phyloP scores from a whole-genome alignment of 2,113 vertebrate genomes.

The Microtus ochrogaster region DNA sequence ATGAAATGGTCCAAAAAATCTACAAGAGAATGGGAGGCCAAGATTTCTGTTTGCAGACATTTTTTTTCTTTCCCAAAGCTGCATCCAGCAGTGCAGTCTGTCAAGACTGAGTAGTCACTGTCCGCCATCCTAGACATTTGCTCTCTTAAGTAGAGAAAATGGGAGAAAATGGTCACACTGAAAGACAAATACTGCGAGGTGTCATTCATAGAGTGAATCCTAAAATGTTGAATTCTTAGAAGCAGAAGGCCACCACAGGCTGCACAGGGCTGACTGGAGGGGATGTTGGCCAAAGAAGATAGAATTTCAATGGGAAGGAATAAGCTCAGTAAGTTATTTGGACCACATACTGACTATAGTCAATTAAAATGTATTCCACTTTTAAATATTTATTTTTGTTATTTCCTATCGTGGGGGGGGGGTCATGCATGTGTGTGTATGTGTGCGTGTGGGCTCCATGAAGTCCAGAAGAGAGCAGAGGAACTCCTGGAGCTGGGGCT shows the following conservation, averaged over 20 bases:
- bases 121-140: background rate
- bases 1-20: background rate
- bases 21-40: background rate
- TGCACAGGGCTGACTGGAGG: background rate
- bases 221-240: background rate
- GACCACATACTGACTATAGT: background rate
- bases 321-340: background rate
- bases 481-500: background rate
- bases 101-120: background rate
- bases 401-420: background rate
- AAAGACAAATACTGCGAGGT: background rate
- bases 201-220: background rate
- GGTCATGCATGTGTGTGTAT: background rate
- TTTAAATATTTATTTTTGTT: background rate
- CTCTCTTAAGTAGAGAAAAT: slow-evolving; percentile 13
- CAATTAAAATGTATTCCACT: background rate
- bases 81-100: background rate
- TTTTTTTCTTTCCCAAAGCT: background rate
- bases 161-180: background rate
- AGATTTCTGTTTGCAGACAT: background rate
- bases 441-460: background rate
- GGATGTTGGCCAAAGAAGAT: background rate
- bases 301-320: background rate
- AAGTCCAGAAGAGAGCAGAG: background rate
- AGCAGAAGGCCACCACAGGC: background rate